Evolutionary conservation across 2,797 vertebrate species (phyloP), one percentile per base, ranked within the genome.

Genomic region (Lutjanus campechanus): DNA sequence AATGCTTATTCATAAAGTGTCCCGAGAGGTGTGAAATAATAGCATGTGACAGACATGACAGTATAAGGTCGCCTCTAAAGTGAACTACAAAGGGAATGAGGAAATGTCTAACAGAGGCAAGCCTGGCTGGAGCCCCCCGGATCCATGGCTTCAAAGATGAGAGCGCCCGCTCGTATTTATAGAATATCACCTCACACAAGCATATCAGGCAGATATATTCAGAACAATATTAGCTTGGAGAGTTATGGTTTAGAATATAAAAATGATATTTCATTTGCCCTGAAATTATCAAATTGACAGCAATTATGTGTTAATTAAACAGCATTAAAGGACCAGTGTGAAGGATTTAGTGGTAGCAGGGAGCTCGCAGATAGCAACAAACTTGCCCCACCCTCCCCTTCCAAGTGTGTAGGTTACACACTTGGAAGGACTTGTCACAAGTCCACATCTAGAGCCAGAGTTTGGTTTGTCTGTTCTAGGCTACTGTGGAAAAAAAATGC

Each of bases 71-170:
- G 29, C 62, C 75, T 85, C 61, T 49, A 20, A 44, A 63, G 41
- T 73, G 40, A 81, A 79, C 76, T 80, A 83, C 79, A 91, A 85
- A 90, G 85, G 11, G 64, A 86, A 44, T 5, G 55, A 20, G 49
- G 17, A 29, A 79, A 66, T 83, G 72, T 49, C 50, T 44, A 13
- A 76, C 54, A 43, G 64, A 73, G 54, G 62, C 22, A 17, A 64
- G 65, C 4, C 20, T 47, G 46, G 36, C 85, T 56, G 36, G 22
- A 77, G 73, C 62, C 75, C 40, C 59, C 43, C 16, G 77, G 73
- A 79, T 75, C 76, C 36, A 61, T 3, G 56, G 74, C 84, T 80
- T 90, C 87, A 90, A 89, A 92, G 77, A 71, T 25, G 4, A n/a
- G 47, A 51, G 61, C n/a, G 15, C 58, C 56, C 62, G 40, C 69